phyloP scores from a whole-genome alignment of 2,797 vertebrate species.

The Coregonus sp. region DNA sequence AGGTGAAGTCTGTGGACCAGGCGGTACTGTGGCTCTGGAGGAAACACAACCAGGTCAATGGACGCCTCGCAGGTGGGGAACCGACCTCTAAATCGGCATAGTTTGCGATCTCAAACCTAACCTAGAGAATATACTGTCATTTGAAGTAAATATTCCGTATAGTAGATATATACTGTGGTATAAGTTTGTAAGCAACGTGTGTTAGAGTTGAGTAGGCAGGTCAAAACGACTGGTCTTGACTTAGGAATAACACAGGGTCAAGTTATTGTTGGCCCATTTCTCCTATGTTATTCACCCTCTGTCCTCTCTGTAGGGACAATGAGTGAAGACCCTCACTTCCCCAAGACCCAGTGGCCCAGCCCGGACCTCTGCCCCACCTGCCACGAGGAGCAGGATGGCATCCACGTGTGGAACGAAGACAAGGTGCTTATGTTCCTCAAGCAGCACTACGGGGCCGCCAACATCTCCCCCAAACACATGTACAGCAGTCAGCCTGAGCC shows the following conservation, averaged over 20 bases:
- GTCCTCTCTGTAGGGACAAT: conserved; percentile 77
- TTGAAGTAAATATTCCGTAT: no score
- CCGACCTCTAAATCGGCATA: background rate
- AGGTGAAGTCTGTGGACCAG: conserved; percentile 72
- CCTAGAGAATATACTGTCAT: background rate
- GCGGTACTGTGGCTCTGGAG: conserved; percentile 92
- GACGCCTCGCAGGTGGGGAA: conserved; percentile 83
- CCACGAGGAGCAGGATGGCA: conserved; percentile 83
- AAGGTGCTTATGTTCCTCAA: conserved; percentile 85
- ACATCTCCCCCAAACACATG: conserved; percentile 75
- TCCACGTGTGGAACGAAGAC: conserved; percentile 84
- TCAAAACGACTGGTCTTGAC: no score
- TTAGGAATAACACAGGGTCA: no score
- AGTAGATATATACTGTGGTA: no score
- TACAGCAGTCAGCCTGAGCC: conserved; percentile 31
- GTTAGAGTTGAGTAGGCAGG: no score
- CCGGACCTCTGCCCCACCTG: conserved; percentile 86
- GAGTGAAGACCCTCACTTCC: conserved; percentile 89
- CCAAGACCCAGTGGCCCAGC: conserved; percentile 90
- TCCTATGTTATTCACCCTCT: background rate
- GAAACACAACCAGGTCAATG: conserved; percentile 89
- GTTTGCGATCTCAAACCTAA: background rate
- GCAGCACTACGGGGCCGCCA: conserved; percentile 76
- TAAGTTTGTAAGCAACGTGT: no score
- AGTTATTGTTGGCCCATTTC: no score